Base-by-base conservation (phyloP, 2,113 vertebrate genomes). In the Trachemys scripta region DNA sequence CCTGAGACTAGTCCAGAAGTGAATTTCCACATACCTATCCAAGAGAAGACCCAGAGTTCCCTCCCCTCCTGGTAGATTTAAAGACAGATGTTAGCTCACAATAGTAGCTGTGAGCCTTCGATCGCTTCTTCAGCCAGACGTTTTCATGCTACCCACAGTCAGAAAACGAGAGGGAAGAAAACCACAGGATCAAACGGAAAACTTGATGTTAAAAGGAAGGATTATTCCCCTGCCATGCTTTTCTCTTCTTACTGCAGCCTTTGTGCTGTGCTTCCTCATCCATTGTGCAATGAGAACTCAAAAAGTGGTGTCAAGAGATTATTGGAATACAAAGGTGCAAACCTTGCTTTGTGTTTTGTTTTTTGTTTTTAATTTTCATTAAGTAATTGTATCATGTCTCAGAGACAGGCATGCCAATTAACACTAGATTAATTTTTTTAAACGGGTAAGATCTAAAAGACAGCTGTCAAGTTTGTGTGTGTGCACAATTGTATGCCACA, bases 351-450 rank as follows among this genome's bases (percentile, higher is more conserved):
- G 0, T 47, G 53, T 4, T 47, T 5, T 87, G 53, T 59, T 65
- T 88, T 87, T 7, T 85, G 82, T 82, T 82, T 27, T 5, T 31
- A 76, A 9, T 29, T 95, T 89, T 94, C 49, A 85, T 94, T 57
- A 89, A 88, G 25, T 87, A 95, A 96, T 93, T 95, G 51, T 96
- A 76, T 97, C 56, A 24, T 5, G 25, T 51, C 65, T 98, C 90
- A 82, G 56, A 93, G 87, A 80, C 78, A 95, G 94, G 53, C 62
- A 10, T 85, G 47, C 35, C 82, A 92, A 91, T 97, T 97, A 97
- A 56, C 38, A 89, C 31, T 93, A 95, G 85, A 95, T 96, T 59
- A n/a, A 90, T 91, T 87, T 59, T 80, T 89, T 54, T 89, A 87
- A 20, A 45, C 84, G 92, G 80, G 35, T 45, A 76, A 92, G 12